Evolutionary conservation across 1,140 invertebrate genomes (phyloP).

Genomic region (Penaeus vannamei): DNA sequence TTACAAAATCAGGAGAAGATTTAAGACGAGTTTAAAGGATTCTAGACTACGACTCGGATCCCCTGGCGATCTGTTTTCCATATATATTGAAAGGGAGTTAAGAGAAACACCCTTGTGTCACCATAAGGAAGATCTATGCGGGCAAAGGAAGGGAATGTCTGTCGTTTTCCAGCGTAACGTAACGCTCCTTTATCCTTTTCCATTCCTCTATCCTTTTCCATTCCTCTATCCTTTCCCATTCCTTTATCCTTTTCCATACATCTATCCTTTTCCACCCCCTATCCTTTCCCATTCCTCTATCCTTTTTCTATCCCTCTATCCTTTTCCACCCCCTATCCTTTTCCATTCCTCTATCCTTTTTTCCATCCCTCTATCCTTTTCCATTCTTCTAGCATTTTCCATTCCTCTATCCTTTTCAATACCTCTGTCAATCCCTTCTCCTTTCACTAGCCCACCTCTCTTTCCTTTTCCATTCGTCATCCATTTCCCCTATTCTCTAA

Average conservation of each 20-base stretch:
- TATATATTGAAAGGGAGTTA: slow-evolving; percentile 58
- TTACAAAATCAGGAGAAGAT: slow-evolving; percentile 29
- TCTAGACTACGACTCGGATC: slow-evolving; percentile 39
- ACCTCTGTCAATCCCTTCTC: not conserved
- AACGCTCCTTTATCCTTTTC: not conserved
- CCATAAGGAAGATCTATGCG: not conserved
- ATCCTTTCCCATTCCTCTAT: not conserved
- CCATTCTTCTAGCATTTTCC: not conserved
- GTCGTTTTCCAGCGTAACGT: too few relatives aligned
- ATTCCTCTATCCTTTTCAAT: not conserved
- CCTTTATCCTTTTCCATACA: not conserved
- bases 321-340: not conserved
- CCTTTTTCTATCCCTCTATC: not conserved
- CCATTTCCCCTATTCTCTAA: not conserved
- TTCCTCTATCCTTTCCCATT: not conserved
- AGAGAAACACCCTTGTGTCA: slow-evolving; percentile 11
- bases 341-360: not conserved
- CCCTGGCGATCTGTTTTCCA: slow-evolving; percentile 50
- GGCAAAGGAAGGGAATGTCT: too few relatives aligned
- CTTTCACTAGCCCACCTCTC: not conserved
- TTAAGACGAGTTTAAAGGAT: slow-evolving; percentile 37
- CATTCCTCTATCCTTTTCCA: not conserved
- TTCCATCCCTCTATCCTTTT: not conserved
- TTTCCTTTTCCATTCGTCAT: not conserved
- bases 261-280: too few relatives aligned